A percentile compares a stretch with the other conserved stretches of the same genome.
These are phyloP conservation scores for Spilosoma lubricipeda DNA, from an alignment of 2,888 invertebrate species.

Conservation along the genomic window DNA sequence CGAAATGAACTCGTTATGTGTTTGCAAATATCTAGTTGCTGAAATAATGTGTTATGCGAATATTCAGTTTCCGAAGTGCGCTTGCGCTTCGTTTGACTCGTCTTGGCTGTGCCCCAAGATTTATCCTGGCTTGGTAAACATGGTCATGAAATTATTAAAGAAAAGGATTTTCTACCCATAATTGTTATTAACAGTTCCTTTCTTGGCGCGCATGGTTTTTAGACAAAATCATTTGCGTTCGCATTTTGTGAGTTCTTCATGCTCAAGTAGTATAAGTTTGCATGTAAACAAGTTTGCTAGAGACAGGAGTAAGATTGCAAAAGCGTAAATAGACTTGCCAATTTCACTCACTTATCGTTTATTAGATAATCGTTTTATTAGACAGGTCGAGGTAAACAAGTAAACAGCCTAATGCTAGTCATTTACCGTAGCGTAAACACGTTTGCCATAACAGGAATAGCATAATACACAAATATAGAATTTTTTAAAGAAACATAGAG, in stretches of 20 bases:
- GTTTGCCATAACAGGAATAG: background rate
- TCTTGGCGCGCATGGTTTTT: background rate
- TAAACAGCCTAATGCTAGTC: background rate
- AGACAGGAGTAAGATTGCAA: background rate
- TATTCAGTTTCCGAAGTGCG: too few relatives aligned
- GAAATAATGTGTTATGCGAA: too few relatives aligned
- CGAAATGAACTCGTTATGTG: too few relatives aligned
- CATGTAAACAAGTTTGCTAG: background rate
- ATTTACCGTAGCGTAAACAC: background rate
- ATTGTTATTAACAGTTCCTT: too few relatives aligned
- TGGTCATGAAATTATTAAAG: background rate
- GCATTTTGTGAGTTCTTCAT: background rate
- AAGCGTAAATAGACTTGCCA: too few relatives aligned
- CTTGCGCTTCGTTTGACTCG: too few relatives aligned
- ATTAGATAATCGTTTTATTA: background rate
- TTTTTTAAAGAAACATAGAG: background rate
- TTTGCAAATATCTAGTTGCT: too few relatives aligned
- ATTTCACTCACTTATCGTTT: background rate
- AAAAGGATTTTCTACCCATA: too few relatives aligned
- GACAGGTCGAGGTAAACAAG: background rate
- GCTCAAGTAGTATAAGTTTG: background rate
- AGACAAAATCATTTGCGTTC: background rate
- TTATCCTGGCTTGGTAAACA: background rate
- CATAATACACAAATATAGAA: background rate
- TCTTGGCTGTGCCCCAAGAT: too few relatives aligned